Conservation (phyloP, 2,797 vertebrate genomes). For the Poeciliopsis paucimaculata region DNA sequence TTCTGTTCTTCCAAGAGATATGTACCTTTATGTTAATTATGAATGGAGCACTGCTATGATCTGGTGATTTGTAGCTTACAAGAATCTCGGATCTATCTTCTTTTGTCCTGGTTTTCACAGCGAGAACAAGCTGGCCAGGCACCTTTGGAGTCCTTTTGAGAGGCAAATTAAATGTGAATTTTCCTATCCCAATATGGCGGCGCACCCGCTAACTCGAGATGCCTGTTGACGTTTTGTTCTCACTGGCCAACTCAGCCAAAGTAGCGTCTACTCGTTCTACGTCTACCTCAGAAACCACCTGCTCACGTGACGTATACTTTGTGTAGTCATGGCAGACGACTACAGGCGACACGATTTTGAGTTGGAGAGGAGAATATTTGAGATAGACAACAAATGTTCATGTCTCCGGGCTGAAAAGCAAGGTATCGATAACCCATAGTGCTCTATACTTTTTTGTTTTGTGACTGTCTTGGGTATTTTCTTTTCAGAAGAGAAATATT, state of each 20-base stretch:
- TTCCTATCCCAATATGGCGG: conserved; percentile 3
- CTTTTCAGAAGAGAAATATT: not conserved
- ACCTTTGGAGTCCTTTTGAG: not conserved
- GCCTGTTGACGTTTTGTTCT: not conserved
- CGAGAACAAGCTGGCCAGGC: not conserved
- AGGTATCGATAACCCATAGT: conserved; percentile 56
- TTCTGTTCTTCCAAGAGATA: not conserved
- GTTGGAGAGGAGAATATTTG: conserved; percentile 86
- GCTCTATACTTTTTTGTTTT: not conserved
- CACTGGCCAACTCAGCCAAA: not conserved
- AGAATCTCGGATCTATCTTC: not conserved
- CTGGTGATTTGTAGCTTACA: not conserved
- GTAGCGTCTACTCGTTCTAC: conserved; percentile 6
- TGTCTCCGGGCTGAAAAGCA: conserved; percentile 82
- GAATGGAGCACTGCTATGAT: not conserved
- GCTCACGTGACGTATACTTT: conserved; percentile 78
- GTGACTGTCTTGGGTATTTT: not conserved
- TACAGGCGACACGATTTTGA: conserved; percentile 85
- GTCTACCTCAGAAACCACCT: conserved; percentile 72
- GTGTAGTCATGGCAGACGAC: conserved; percentile 85
- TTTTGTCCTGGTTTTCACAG: not conserved
- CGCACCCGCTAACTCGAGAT: not conserved
- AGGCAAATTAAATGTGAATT: not conserved
- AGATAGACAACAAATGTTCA: conserved; percentile 84
- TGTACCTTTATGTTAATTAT: not conserved